These are phyloP conservation scores for Orientallactaga bullata DNA, from an alignment of 2,113 vertebrate genomes.

Conservation along the genomic window DNA sequence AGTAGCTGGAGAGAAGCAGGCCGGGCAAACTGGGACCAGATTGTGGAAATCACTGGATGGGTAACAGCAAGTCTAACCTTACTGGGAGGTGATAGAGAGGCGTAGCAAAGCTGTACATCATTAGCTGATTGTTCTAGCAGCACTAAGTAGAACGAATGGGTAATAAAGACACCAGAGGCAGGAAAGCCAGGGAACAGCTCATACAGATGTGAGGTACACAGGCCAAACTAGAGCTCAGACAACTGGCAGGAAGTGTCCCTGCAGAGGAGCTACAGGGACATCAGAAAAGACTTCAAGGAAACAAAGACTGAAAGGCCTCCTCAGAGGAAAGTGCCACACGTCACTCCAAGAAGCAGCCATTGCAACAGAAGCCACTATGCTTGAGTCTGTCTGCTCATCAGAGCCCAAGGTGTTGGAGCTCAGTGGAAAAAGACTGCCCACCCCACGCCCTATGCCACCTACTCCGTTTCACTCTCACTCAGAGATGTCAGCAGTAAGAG, in stretches of 20 bases:
- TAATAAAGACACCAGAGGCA: not conserved
- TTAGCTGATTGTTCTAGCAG: not conserved
- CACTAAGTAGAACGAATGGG: not conserved
- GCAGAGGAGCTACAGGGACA: not conserved
- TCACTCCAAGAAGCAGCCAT: not conserved
- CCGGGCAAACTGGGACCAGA: not conserved
- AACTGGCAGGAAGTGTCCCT: not conserved
- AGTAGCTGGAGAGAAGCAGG: not conserved
- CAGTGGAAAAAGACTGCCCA: not conserved
- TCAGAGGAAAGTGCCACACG: not conserved
- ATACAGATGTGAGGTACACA: not conserved
- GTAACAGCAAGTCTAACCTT: not conserved
- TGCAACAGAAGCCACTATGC: not conserved
- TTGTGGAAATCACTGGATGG: not conserved
- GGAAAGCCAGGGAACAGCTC: not conserved
- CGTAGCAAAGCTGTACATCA: not conserved
- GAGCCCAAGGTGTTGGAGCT: not conserved
- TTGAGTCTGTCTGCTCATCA: not conserved
- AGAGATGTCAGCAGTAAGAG: not conserved
- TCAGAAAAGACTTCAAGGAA: not conserved
- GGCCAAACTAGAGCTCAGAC: not conserved
- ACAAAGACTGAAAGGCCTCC: not conserved
- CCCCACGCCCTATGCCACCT: fast-evolving
- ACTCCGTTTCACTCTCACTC: not conserved
- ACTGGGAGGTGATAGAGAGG: conserved; percentile 8